Percentiles rank a stretch among this genome's conserved stretches.
phyloP scores from a whole-genome alignment of 1,140 invertebrate species.

The Diprion similis region DNA sequence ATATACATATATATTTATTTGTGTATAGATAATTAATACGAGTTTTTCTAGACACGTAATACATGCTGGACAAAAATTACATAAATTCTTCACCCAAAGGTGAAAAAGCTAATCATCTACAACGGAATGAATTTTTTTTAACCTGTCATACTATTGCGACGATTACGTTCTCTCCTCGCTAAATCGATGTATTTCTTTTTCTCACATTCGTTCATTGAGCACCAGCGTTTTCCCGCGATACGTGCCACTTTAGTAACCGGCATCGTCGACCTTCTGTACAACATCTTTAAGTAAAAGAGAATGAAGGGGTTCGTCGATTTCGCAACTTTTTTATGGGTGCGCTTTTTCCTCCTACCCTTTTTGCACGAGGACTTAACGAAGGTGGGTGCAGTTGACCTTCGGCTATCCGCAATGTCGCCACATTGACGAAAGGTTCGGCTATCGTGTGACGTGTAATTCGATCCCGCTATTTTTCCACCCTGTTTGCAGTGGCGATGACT shows the following conservation, averaged over 20 bases:
- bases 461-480: neutral
- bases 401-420: neutral
- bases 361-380: conserved; percentile 23
- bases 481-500: neutral
- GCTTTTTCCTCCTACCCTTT: conserved; percentile 9
- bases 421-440: neutral
- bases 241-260: conserved; percentile 40
- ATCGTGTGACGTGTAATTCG: neutral
- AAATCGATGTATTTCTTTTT: conserved; percentile 37
- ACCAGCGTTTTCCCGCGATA: conserved; percentile 44
- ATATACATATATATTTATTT: no score
- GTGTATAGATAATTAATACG: no score
- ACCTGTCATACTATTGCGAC: neutral
- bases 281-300: conserved; percentile 47
- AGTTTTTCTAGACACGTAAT: no score
- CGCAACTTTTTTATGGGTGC: neutral
- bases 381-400: conserved; percentile 9
- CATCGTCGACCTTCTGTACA: conserved; percentile 31
- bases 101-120: no score
- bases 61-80: no score
- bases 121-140: neutral
- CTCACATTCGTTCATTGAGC: conserved; percentile 31
- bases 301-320: conserved; percentile 45
- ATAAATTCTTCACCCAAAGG: no score
- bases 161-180: conserved; percentile 19